These are phyloP conservation scores for Pseudorhombus dupliciocellatus DNA, from an alignment of 2,113 vertebrate genomes.

Conservation along the genomic window DNA sequence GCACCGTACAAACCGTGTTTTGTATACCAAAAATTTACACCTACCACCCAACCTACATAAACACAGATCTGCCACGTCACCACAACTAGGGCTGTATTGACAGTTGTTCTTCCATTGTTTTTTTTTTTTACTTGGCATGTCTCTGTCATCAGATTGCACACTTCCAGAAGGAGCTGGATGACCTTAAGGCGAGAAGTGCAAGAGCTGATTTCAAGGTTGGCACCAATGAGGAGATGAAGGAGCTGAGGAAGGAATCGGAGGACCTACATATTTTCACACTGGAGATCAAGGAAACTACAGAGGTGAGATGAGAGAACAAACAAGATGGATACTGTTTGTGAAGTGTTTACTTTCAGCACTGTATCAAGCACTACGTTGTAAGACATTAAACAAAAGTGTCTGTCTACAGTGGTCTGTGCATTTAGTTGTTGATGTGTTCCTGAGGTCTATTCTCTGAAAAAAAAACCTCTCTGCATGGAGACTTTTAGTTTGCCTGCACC, in stretches of 20 bases:
- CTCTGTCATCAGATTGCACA: slow-evolving; percentile 86
- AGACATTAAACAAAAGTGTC: background rate
- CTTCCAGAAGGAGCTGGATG: slow-evolving; percentile 95
- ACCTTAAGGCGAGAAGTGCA: slow-evolving; percentile 86
- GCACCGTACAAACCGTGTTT: too few relatives aligned
- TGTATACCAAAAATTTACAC: too few relatives aligned
- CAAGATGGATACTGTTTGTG: background rate
- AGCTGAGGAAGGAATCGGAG: slow-evolving; percentile 85
- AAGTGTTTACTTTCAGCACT: background rate
- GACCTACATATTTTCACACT: slow-evolving; percentile 88
- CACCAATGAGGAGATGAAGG: slow-evolving; percentile 87
- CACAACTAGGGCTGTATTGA: background rate
- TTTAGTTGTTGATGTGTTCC: background rate
- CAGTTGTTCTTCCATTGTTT: background rate
- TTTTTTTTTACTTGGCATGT: background rate
- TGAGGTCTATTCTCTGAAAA: background rate
- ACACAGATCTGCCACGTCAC: too few relatives aligned
- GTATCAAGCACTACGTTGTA: background rate
- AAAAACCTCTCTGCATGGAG: too few relatives aligned
- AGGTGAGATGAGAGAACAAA: slow-evolving; percentile 77
- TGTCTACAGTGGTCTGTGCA: background rate
- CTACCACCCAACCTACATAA: too few relatives aligned
- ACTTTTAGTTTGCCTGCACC: background rate
- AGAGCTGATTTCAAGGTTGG: slow-evolving; percentile 89
- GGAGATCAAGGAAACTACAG: slow-evolving; percentile 95